Evolutionary conservation across 2,113 vertebrate genomes (phyloP), one percentile per base, ranked within the genome.

Genomic region (Hippocampus mohnikei): DNA sequence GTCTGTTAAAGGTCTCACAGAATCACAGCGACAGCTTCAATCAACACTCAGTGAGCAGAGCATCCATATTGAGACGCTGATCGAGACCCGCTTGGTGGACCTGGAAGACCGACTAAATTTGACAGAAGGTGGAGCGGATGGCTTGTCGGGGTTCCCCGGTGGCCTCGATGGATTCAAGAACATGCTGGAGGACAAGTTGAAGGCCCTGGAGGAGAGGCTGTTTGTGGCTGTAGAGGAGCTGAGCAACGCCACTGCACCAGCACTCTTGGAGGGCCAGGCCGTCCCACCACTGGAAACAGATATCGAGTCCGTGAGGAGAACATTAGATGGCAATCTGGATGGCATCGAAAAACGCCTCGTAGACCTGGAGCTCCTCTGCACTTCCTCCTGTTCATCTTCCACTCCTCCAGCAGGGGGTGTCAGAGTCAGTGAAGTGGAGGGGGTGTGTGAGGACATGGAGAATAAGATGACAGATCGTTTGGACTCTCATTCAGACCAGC

Each of bases 161-260:
- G 92, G 91, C 20, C 74, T 95, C 37, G 94, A 95, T 15, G 92
- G 95, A 70, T 93, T 95, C 70, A 93, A 93, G 68, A 89, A 89
- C 40, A 56, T 84, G 27, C 85, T 98, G 70, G 95, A 98, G 20
- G 94, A 95, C 74, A 96, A 98, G 64, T 87, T 99, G 72, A 95
- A 94, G 88, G 93, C 77, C 21, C 86, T 99, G n/a, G 96, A 98
- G 85, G 94, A 96, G 69, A 93, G 93, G 50, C 88, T 99, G 78
- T 88, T 93, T 74, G 92, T 93, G 3, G 90, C 94, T 0, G 90
- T 95, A 0, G 93, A 94, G 76, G 95, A 96, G 84, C 84, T 94
- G 46, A 94, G 91, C 71, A 97, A 93, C 0, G 78, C 86, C 79
- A 94, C 93, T 0, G 71, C 92, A 23, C 90, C 94, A 0, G 74